A percentile compares a stretch with the other conserved stretches of the same genome.
Conservation (phyloP, 2,888 invertebrate genomes). For the Furcula furcula region DNA sequence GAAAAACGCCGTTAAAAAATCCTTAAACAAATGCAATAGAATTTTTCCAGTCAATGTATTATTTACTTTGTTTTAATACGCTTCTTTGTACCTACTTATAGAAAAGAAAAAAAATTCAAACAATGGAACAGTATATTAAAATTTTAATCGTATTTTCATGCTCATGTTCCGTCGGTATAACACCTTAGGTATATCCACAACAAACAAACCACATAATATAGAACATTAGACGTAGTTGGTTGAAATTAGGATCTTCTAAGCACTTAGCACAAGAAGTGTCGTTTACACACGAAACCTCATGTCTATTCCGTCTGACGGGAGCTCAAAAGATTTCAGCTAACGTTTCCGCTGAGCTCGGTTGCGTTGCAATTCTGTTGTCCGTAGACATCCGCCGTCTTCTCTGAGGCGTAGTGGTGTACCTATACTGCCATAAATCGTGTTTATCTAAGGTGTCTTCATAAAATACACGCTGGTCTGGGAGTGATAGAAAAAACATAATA, state of each 20-base stretch:
- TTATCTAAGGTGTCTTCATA: no score
- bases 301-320: conserved; percentile 51
- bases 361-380: conserved; percentile 54
- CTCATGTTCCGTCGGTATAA: no score
- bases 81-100: conserved; percentile 20
- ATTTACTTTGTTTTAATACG: conserved; percentile 21
- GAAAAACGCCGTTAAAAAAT: conserved; percentile 47
- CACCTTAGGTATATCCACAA: neutral
- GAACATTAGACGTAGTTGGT: conserved; percentile 7
- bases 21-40: conserved; percentile 43
- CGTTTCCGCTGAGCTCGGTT: conserved; percentile 46
- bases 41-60: conserved; percentile 36
- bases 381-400: conserved; percentile 48
- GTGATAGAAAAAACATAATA: no score
- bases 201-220: neutral
- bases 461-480: no score
- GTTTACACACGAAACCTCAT: conserved; percentile 47
- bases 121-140: neutral
- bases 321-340: conserved; percentile 59
- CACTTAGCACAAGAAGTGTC: conserved; percentile 43
- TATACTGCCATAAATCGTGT: conserved; percentile 36
- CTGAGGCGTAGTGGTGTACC: conserved; percentile 33
- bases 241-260: conserved; percentile 41
- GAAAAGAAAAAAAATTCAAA: no score
- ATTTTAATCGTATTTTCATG: neutral